Evolutionary conservation across 2,797 vertebrate genomes (phyloP), one percentile per base, ranked within the genome.

Genomic region (Lycodopsis pacificus): DNA sequence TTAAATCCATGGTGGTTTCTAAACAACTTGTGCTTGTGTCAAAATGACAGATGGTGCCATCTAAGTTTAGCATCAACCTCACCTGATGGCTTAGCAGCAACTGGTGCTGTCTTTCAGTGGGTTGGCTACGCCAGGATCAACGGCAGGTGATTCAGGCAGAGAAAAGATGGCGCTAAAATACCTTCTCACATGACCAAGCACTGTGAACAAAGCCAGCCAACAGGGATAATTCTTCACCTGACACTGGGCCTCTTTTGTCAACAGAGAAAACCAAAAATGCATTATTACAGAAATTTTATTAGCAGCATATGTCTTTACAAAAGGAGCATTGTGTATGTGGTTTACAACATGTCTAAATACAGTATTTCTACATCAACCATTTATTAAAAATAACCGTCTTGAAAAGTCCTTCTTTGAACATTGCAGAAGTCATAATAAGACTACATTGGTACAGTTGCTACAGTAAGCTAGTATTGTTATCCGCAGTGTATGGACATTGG

Each of bases 201-300:
- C 27, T 20, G 65, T 5, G 46, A 34, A n/a, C 56, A 58, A 38
- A 70, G 46, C 34, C 40, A 30, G 51, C 42, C 20, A 27, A n/a
- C 19, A 68, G 48, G 22, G 40, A 65, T 58, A 25, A 48, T 27
- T 76, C 53, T 49, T 76, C 40, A n/a, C 19, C 56, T 62, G 25
- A 80, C 25, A 57, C 17, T 46, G 14, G 34, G 40, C 4, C 2
- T 58, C 32, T 58, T 65, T 59, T 66, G 38, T 32, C 22, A 65
- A 77, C 22, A 69, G 65, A 79, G 13, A 48, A 65, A 82, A 51
- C 42, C 25, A 51, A 46, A 63, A 48, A 22, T 75, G 38, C 66
- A 75, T 84, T 74, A 77, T 82, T 87, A 84, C 82, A 86, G 73
- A 91, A 86, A 88, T 65, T 90, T 92, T 91, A 92, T 79, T 91